Conservation (phyloP, 2,797 vertebrate genomes). For the Sebastes goodei region DNA sequence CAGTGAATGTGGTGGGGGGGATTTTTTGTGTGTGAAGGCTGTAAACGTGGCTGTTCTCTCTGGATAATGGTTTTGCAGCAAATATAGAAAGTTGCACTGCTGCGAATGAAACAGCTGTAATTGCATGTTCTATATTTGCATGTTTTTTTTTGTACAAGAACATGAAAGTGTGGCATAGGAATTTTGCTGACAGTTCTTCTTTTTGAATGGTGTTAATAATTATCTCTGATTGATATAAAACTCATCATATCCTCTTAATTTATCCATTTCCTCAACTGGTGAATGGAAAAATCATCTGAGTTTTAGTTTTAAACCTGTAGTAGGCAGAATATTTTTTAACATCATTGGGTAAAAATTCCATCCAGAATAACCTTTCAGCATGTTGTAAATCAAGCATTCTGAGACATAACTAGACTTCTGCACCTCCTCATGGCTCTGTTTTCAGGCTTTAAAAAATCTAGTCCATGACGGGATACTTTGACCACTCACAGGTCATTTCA, state of each 20-base stretch:
- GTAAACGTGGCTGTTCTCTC: not conserved
- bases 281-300: not conserved
- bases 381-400: no score
- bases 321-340: no score
- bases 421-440: no score
- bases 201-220: not conserved
- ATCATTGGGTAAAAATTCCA: no score
- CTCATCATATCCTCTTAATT: not conserved
- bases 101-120: not conserved
- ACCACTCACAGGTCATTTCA: no score
- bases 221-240: not conserved
- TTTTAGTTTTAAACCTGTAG: not conserved
- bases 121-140: not conserved
- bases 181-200: not conserved
- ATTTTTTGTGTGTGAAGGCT: not conserved
- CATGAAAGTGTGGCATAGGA: not conserved
- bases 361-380: no score
- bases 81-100: constrained; percentile 7
- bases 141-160: not conserved
- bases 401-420: no score
- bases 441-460: no score
- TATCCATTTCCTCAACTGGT: not conserved
- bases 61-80: not conserved
- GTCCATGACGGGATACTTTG: no score
- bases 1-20: not conserved